Conservation (phyloP, 2,888 invertebrate species). For the Pocota personata region DNA sequence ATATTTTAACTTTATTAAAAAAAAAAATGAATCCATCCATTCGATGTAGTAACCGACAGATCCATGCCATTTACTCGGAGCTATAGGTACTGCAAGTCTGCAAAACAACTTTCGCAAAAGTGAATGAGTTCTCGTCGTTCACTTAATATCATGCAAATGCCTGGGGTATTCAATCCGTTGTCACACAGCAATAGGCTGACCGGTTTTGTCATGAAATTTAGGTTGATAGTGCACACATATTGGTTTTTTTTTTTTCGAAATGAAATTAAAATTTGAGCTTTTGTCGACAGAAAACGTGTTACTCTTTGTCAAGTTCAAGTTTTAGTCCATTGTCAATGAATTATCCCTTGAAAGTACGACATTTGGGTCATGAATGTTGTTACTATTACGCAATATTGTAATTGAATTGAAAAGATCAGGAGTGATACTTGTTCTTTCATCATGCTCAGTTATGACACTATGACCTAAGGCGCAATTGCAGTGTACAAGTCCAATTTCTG, state of each 20-base stretch:
- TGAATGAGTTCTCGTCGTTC: neutral
- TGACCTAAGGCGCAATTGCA: too few relatives aligned
- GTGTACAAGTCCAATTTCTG: too few relatives aligned
- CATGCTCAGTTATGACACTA: too few relatives aligned
- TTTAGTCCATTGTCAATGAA: neutral
- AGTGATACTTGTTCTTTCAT: too few relatives aligned
- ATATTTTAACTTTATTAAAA: too few relatives aligned
- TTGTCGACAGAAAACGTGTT: neutral
- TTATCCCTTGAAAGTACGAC: neutral
- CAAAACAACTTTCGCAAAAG: constrained; percentile 7
- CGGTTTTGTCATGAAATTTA: neutral
- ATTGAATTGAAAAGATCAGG: too few relatives aligned
- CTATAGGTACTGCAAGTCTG: neutral
- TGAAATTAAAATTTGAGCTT: constrained; percentile 23
- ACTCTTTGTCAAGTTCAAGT: constrained; percentile 13
- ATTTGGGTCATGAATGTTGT: neutral
- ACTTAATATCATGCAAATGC: constrained; percentile 28
- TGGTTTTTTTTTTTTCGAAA: neutral
- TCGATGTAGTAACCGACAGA: too few relatives aligned
- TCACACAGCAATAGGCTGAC: constrained; percentile 17
- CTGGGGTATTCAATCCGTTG: neutral
- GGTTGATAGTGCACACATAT: neutral
- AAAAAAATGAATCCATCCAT: too few relatives aligned
- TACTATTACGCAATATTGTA: too few relatives aligned
- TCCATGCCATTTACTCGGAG: too few relatives aligned